Evolutionary conservation across 1,140 invertebrate genomes (phyloP).

Genomic region (Drosophila pachea): DNA sequence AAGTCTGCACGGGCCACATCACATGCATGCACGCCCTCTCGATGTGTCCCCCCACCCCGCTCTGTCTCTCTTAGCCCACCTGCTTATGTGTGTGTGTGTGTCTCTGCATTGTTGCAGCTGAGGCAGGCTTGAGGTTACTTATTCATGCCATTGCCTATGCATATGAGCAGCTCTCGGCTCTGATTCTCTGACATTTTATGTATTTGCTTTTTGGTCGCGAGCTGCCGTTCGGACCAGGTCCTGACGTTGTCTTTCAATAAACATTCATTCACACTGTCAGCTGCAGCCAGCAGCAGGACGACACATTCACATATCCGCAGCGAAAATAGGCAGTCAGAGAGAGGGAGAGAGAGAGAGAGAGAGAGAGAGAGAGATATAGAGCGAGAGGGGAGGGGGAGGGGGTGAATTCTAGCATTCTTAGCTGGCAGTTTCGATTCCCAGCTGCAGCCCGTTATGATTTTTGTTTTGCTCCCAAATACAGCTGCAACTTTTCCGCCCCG

Average conservation of each 20-base stretch:
- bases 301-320: not conserved
- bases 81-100: not conserved
- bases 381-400: too few species aligned
- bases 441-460: constrained; percentile 37
- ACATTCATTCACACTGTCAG: constrained; percentile 42
- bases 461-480: constrained; percentile 36
- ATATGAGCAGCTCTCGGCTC: constrained; percentile 56
- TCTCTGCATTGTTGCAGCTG: constrained; percentile 26
- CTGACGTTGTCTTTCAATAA: constrained; percentile 51
- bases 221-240: constrained; percentile 6
- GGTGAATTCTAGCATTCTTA: not conserved
- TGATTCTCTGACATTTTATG: constrained; percentile 59
- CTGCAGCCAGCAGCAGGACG: not conserved
- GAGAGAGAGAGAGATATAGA: too few species aligned
- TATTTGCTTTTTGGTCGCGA: constrained; percentile 54
- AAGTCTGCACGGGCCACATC: constrained; percentile 46
- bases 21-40: not conserved
- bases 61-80: not conserved
- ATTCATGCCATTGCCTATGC: constrained; percentile 54
- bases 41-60: not conserved
- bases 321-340: too few species aligned
- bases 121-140: constrained; percentile 26
- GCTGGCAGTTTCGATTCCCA: not conserved
- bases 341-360: too few species aligned
- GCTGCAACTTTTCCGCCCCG: constrained; percentile 26